Conservation (phyloP, 2,888 invertebrate genomes). For the Pterostichus niger region DNA sequence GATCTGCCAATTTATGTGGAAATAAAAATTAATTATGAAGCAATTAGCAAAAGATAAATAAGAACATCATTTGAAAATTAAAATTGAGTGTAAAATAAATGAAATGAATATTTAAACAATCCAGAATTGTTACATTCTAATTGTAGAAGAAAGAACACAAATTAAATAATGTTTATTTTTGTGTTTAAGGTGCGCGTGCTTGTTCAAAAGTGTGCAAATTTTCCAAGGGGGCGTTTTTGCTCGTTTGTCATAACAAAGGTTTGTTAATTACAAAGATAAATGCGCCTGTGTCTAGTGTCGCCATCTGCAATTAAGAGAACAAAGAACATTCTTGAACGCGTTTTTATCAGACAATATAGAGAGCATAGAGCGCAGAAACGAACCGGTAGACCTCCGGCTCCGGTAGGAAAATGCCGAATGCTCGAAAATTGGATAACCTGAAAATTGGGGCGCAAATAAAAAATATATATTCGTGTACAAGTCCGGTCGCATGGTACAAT, state of each 20-base stretch:
- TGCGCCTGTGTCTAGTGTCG: slow-evolving; percentile 55
- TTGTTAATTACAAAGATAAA: slow-evolving; percentile 64
- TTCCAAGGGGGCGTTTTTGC: slow-evolving; percentile 50
- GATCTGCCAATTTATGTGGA: too few species aligned
- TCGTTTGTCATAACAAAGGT: slow-evolving; percentile 62
- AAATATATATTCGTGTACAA: slow-evolving; percentile 16
- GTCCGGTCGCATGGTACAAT: background rate
- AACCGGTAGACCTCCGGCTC: slow-evolving; percentile 1
- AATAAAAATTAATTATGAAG: too few species aligned
- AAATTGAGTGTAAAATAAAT: background rate
- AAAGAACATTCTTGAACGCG: slow-evolving; percentile 59
- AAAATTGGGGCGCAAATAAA: slow-evolving; percentile 45
- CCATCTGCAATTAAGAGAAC: slow-evolving; percentile 63
- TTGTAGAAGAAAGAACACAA: slow-evolving; percentile 3
- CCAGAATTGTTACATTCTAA: background rate
- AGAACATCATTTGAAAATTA: background rate
- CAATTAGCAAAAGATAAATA: too few species aligned
- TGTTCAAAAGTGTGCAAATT: slow-evolving; percentile 40
- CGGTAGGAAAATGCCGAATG: slow-evolving; percentile 15
- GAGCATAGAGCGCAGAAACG: slow-evolving; percentile 10
- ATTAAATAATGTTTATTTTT: slow-evolving; percentile 15
- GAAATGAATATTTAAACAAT: background rate
- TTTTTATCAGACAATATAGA: slow-evolving; percentile 59
- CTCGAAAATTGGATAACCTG: slow-evolving; percentile 58
- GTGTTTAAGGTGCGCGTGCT: slow-evolving; percentile 9